Evolutionary conservation across 2,113 vertebrate species (phyloP), one percentile per base, ranked within the genome.

Genomic region (Seriola quinqueradiata): DNA sequence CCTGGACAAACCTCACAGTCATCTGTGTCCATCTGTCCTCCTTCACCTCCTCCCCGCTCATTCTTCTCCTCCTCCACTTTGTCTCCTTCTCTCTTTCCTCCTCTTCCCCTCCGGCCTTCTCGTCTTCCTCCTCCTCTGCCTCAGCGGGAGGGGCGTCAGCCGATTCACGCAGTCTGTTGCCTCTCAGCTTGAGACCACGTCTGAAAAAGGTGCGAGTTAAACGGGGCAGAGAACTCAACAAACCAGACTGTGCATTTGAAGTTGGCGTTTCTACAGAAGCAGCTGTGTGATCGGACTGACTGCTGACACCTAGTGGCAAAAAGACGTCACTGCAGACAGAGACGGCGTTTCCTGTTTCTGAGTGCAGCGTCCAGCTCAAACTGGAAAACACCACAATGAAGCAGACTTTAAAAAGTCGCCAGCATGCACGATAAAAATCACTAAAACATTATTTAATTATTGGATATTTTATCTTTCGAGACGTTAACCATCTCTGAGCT

Each of bases 1-100:
- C 98, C 97, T 94, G 97, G 97, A 90, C 97, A 99, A 84, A 94
- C 72, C 0, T 80, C 76, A 65, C 88, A 89, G 87, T 87, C 89
- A 1, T 85, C 87, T 57, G 94, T 34, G 6, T 95, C 96, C 83
- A 94, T 90, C 84, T 95, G 94, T 32, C 93, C 67, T 19, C 66
- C 76, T 19, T 60, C 28, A 4, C 9, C 93, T n/a, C 86, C 91
- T 52, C 17, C 93, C n/a, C 85, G 6, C 25, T 92, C 88, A 36
- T 92, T 16, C 36, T 71, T 32, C 46, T 42, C 10, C 38, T 79
- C 58, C n/a, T 75, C 70, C 10, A 75, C 63, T 13, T 79, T 23
- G 0, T n/a, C 11, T 44, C 3, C 4, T 72, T 65, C 32, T 77
- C 42, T 19, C 64, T 71, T 19, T 60, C 28, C 2, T 3, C 93